Evolutionary conservation across 53 echinoderm and acorn worm genomes (phyloP), one percentile per base, ranked within the genome.

Genomic region (Hippasteria phrygiana): DNA sequence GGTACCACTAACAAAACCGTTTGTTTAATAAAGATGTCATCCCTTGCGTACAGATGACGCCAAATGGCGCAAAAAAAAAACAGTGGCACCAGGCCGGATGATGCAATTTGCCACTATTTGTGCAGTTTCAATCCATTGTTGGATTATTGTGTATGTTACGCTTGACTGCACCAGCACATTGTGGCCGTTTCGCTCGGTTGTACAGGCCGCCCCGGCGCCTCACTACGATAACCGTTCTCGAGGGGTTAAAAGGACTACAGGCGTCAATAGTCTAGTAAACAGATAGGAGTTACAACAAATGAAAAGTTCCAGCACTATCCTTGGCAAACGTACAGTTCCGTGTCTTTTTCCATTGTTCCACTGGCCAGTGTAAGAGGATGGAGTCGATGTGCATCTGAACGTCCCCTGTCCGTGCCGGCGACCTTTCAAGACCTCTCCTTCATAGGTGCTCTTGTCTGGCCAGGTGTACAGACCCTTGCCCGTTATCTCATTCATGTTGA

Each of bases 371-470:
- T 96, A 98, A 0, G 98, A 98, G 3, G 95, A 91, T 4, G 96
- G 96, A 20, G 90, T 94, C 0, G 91, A 93, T 84, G 94, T 94
- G 53, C 98, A 93, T 18, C 94, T 89, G 88, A 98, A 98, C 13
- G 94, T 91, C 3, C 98, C 98, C 39, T 96, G 95, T 1, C 98
- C 98, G 66, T 98, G 94, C 13, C 98, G 79, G 42, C 92, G 89
- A 0, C 98, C 98, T 41, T 94, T 93, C 20, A 89, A 35, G 1
- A 98, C 98, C 59, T 98, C 98, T 47, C 98, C 98, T 43, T 98
- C 98, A 78, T 98, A 98, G 48, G 74, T 93, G 78, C 98, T 98
- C 18, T 93, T 93, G 74, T 98, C 98, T 6, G 96, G 98, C 98
- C 98, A 98, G 7, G 88, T 94, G 80, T 98, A 98, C 39, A 90